Percentiles rank a stretch among this genome's conserved stretches.
Conservation (phyloP, 2,113 vertebrate genomes). For the Orthonyx spaldingii region DNA sequence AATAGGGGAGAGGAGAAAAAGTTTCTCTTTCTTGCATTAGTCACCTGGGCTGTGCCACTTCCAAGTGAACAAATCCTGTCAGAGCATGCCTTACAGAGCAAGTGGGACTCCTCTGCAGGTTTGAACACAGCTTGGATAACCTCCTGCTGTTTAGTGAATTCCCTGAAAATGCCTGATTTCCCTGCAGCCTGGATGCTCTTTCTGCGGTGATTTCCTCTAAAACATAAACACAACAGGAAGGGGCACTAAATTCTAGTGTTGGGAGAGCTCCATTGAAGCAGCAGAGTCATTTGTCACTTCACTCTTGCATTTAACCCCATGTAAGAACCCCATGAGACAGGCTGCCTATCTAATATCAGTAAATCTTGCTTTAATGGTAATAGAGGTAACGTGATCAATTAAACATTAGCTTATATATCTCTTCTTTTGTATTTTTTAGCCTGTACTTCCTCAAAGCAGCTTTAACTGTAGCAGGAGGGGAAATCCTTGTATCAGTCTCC, state of each 20-base stretch:
- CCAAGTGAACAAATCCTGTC: not conserved
- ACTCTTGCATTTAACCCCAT: not conserved
- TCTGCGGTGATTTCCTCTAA: not conserved
- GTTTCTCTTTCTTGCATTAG: not conserved
- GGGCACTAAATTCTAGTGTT: not conserved
- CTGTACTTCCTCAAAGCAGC: not conserved
- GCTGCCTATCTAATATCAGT: not conserved
- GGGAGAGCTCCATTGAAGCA: not conserved
- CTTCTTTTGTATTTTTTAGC: not conserved
- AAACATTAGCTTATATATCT: not conserved
- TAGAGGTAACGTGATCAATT: not conserved
- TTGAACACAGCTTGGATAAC: not conserved
- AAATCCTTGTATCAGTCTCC: not conserved
- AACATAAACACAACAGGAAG: not conserved
- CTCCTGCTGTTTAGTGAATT: not conserved
- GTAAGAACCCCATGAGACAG: not conserved
- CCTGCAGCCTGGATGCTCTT: not conserved
- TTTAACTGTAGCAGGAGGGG: not conserved
- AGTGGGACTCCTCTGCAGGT: not conserved
- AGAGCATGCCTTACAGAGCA: fast-evolving
- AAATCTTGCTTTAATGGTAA: not conserved
- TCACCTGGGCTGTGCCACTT: not conserved
- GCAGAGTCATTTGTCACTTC: not conserved
- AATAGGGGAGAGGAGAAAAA: not conserved
- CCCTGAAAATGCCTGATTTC: not conserved